Percentiles rank a stretch among this genome's conserved stretches.
These are phyloP conservation scores for Toxotes lorentzi DNA, from an alignment of 2,797 vertebrate species.

Conservation along the genomic window DNA sequence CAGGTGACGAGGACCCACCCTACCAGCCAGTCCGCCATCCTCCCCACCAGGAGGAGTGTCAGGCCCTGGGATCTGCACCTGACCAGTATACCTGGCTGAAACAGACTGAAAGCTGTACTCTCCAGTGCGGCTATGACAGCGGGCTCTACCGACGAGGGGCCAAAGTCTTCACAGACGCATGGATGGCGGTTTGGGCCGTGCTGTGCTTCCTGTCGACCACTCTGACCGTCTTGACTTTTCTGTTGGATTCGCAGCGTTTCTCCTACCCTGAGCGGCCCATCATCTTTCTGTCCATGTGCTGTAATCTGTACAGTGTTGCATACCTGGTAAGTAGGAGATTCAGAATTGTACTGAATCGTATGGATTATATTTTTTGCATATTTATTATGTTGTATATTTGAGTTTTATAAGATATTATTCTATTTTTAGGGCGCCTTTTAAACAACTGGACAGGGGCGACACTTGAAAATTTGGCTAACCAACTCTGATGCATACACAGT, in stretches of 20 bases:
- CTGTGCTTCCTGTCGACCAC: constrained; percentile 98
- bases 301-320: constrained; percentile 99
- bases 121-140: constrained; percentile 96
- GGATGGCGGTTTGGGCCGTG: constrained; percentile 98
- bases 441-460: too few relatives aligned
- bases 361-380: background rate
- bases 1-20: constrained; percentile 93
- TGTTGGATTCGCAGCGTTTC: constrained; percentile 96
- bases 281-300: constrained; percentile 99
- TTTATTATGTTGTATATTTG: background rate
- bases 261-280: constrained; percentile 98
- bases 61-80: constrained; percentile 86
- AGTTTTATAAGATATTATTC: background rate
- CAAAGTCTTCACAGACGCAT: constrained; percentile 97
- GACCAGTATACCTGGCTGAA: constrained; percentile 98
- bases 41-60: constrained; percentile 95
- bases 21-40: constrained; percentile 88
- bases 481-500: background rate
- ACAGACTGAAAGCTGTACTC: constrained; percentile 91
- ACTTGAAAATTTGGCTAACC: background rate
- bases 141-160: constrained; percentile 93
- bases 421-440: background rate
- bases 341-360: background rate
- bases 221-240: constrained; percentile 97
- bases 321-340: constrained; percentile 87